These are phyloP conservation scores for Drosophila serrata DNA, from an alignment of 1,140 invertebrate species.

Conservation along the genomic window DNA sequence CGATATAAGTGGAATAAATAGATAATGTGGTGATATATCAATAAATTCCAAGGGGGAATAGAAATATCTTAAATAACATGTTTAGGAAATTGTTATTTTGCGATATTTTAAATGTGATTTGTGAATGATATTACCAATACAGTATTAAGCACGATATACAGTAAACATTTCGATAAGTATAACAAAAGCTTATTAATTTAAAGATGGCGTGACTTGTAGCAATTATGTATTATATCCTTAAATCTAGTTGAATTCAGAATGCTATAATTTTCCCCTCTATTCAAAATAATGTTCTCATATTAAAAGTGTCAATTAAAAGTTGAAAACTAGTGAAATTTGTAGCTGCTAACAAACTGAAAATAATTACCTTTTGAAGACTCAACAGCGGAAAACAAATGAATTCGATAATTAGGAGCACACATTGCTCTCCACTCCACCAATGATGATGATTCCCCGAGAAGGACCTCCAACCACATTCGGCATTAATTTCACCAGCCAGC, in stretches of 20 bases:
- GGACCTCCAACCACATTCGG: conserved; percentile 9
- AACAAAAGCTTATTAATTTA: background rate
- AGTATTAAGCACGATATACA: too few species aligned
- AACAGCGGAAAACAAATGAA: conserved; percentile 16
- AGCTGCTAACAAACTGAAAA: conserved; percentile 2
- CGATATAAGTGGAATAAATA: too few species aligned
- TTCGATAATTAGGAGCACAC: conserved; percentile 30
- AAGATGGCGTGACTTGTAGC: background rate
- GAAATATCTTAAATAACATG: too few species aligned
- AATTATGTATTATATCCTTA: background rate
- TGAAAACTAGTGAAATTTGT: background rate
- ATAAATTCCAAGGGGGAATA: too few species aligned
- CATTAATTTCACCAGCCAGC: conserved; percentile 17
- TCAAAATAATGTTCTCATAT: conserved; percentile 1
- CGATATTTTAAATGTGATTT: too few species aligned
- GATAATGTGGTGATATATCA: too few species aligned
- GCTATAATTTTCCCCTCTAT: background rate
- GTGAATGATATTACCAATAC: too few species aligned
- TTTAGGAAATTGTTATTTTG: too few species aligned
- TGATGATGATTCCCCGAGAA: conserved; percentile 13
- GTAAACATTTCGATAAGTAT: background rate
- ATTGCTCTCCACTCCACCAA: background rate
- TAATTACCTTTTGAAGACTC: conserved; percentile 10
- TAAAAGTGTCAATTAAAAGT: conserved; percentile 8
- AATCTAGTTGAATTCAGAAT: background rate